These are phyloP conservation scores for Trissolcus basalis DNA, from an alignment of 1,140 invertebrate genomes.

Conservation along the genomic window DNA sequence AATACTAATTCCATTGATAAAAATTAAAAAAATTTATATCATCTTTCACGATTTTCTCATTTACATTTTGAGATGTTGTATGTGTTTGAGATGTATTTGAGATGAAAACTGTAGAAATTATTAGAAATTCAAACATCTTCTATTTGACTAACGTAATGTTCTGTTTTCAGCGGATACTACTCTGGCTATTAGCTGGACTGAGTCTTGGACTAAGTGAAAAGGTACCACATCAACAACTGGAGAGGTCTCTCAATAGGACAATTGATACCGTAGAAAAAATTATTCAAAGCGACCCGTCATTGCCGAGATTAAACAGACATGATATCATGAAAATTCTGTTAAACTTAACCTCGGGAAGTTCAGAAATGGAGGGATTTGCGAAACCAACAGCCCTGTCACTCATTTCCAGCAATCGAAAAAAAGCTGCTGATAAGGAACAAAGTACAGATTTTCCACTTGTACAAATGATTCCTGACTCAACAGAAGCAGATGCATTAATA, in stretches of 20 bases:
- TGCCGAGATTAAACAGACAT: constrained; percentile 77
- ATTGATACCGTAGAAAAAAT: constrained; percentile 79
- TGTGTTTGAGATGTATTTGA: too few relatives aligned
- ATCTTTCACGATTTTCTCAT: too few relatives aligned
- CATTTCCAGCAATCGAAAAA: constrained; percentile 75
- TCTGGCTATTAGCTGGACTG: constrained; percentile 65
- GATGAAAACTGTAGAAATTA: too few relatives aligned
- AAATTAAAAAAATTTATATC: too few relatives aligned
- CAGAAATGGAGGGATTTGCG: constrained; percentile 72
- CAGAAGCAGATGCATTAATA: constrained; percentile 33
- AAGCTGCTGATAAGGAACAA: constrained; percentile 72
- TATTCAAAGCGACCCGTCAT: constrained; percentile 74
- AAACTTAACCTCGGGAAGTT: constrained; percentile 76
- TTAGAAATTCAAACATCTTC: too few relatives aligned
- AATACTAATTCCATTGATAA: too few relatives aligned
- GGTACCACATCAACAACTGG: constrained; percentile 65
- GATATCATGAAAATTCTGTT: constrained; percentile 79
- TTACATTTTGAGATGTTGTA: too few relatives aligned
- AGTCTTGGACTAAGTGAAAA: constrained; percentile 59
- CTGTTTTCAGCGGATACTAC: constrained; percentile 60
- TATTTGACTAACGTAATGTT: neutral
- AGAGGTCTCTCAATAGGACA: constrained; percentile 76
- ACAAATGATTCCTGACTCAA: constrained; percentile 69
- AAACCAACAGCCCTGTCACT: constrained; percentile 75
- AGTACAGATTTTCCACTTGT: constrained; percentile 78